Evolutionary conservation across 1,140 invertebrate genomes (phyloP), one percentile per base, ranked within the genome.

Genomic region (Dysdera silvatica): DNA sequence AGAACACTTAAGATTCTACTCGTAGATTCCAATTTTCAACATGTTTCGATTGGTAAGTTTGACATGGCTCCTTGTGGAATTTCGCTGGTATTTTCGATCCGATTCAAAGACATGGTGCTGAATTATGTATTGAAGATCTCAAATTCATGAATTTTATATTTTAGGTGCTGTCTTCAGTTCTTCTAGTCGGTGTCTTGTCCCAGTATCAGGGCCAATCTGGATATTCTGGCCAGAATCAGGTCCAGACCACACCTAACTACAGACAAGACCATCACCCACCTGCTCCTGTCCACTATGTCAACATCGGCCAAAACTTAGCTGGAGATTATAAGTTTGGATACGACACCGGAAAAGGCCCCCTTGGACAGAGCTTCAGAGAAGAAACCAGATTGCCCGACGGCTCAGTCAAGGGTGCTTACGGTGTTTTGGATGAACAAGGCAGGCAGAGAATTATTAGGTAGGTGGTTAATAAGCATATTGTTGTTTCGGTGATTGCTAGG

Each of bases 351-450:
- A 70, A 68, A 54, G 68, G 58, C 23, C 65, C 67, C 31, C 33
- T 58, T n/a, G 71, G 65, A n/a, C 67, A 72, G 31, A 69, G 64
- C 47, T 72, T 72, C 56, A 48, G 71, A 32, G 70, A 72, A 48
- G 71, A 72, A 52, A 66, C 66, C 24, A 40, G 70, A n/a, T 55
- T 69, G 0, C 67, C 71, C 16, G 73, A 75, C 33, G 74, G 74
- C 7, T 72, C 68, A 18, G 72, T 77, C 5, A 81, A 80, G 6
- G 85, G 85, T 3, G 80, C 79, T 7, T 85, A 84, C 69, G 82
- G 82, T 28, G 82, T 82, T 71, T 68, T 77, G 4, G 81, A 78
- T 18, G 77, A 80, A 10, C 74, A 81, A 67, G 82, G 82, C 16
- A 43, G 65, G 6, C 66, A 72, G n/a, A 81, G 82, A 57, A 82